These are phyloP conservation scores for Acipenser transmontanus DNA, from an alignment of 2,797 vertebrate genomes.

Conservation along the genomic window DNA sequence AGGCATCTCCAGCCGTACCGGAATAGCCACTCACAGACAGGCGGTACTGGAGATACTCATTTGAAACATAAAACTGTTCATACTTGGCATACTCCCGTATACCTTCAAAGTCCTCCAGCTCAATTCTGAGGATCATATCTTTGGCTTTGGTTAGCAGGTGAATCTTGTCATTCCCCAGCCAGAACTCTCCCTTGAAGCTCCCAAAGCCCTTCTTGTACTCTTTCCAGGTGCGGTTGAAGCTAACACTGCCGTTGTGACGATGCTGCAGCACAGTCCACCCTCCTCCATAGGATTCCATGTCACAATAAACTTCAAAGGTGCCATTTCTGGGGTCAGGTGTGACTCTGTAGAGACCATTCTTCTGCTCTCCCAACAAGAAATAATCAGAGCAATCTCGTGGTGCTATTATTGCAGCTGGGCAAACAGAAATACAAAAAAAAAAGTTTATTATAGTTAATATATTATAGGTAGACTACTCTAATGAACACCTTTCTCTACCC, in stretches of 20 bases:
- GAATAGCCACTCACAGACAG: slow-evolving; percentile 76
- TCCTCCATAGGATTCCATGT: slow-evolving; percentile 84
- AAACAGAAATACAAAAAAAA: background rate
- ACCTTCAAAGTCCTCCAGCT: slow-evolving; percentile 86
- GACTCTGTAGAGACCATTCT: slow-evolving; percentile 72
- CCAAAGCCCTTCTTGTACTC: slow-evolving; percentile 93
- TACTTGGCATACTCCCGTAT: slow-evolving; percentile 80
- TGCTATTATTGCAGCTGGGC: slow-evolving; percentile 47
- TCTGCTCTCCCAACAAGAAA: slow-evolving; percentile 59
- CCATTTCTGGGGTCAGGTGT: slow-evolving; percentile 68
- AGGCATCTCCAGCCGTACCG: slow-evolving; percentile 86
- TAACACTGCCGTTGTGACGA: slow-evolving; percentile 77
- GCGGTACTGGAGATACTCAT: slow-evolving; percentile 82
- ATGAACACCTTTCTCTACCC: too few relatives aligned
- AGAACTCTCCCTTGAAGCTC: slow-evolving; percentile 79
- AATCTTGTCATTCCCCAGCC: slow-evolving; percentile 91
- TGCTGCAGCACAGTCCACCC: slow-evolving; percentile 90
- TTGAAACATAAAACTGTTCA: slow-evolving; percentile 84
- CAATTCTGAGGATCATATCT: slow-evolving; percentile 83
- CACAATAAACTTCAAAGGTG: slow-evolving; percentile 82
- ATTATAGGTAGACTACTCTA: too few relatives aligned
- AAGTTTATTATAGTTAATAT: background rate
- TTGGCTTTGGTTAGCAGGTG: slow-evolving; percentile 86
- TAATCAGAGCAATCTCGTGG: slow-evolving; percentile 83
- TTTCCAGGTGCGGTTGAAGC: slow-evolving; percentile 84